These are phyloP conservation scores for Podarcis lilfordi DNA, from an alignment of 2,797 vertebrate species.

Conservation along the genomic window DNA sequence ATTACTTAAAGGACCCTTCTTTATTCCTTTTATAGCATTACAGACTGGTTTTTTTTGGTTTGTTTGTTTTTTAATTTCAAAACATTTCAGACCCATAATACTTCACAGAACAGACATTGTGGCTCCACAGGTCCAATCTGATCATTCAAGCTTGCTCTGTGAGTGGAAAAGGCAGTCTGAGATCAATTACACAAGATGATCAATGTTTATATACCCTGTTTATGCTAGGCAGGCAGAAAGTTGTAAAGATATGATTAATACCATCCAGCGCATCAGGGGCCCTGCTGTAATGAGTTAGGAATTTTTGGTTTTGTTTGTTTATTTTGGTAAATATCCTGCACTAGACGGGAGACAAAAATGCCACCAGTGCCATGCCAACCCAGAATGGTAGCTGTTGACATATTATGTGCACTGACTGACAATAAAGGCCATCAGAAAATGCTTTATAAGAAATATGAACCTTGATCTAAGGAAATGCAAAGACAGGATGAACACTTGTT, in stretches of 20 bases:
- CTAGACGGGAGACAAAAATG: not conserved
- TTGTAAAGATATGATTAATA: conserved; percentile 6
- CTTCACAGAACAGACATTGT: not conserved
- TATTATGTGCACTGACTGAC: not conserved
- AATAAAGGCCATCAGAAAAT: not conserved
- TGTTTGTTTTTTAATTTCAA: not conserved
- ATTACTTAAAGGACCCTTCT: not conserved
- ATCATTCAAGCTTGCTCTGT: not conserved
- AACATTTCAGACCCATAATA: not conserved
- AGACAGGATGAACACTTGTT: not conserved
- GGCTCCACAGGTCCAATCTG: conserved; percentile 4
- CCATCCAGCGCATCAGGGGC: not conserved
- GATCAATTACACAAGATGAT: conserved; percentile 11
- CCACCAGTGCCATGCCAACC: not conserved
- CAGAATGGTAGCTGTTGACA: not conserved
- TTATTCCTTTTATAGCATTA: not conserved
- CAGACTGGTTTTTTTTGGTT: not conserved
- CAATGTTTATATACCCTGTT: conserved; percentile 16
- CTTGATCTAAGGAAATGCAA: not conserved
- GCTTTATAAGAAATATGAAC: not conserved
- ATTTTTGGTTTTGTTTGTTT: not conserved
- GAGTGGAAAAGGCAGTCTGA: conserved; percentile 6
- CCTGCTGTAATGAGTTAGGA: not conserved
- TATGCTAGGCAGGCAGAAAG: not conserved
- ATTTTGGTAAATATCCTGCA: not conserved